Base-by-base conservation (phyloP, 2,888 invertebrate genomes). In the Spilarctia lutea region DNA sequence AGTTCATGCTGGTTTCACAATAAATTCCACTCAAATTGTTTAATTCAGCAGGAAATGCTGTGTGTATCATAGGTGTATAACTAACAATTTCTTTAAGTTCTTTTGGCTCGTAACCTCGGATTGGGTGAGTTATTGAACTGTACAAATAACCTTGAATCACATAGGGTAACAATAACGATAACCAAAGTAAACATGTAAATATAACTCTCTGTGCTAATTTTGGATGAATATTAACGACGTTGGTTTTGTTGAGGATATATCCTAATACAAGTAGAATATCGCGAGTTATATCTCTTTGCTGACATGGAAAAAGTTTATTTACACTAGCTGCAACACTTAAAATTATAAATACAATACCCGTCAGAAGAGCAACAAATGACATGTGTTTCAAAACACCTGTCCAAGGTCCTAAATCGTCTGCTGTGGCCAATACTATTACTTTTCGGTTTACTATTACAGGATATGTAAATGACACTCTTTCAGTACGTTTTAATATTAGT, bases 231-330 rank as follows among this genome's bases (percentile, higher is more conserved):
- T 82, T 77, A 18, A 35, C 76, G 3, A 83, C 67, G 30, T 45
- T 70, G 6, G 71, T 72, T 73, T 85, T 90, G 78, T 86, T 87
- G 11, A 89, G 76, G 73, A 90, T 85, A 65, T 85, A 88, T 67
- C 91, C 91, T 60, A 85, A 86, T 18, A 90, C 82, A 13, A 85
- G 73, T 48, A 91, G 73, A 42, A 87, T 60, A 30, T 86, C 81
- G 20, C 86, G 82, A 0, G 77, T 60, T 35, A 79, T 24, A 76
- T 88, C 87, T 35, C 72, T 81, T 3, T 71, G 56, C 6, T 45
- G 35, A 0, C 71, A 71, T 18, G 82, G 76, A 79, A 91, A 91
- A 73, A 89, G 73, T 27, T 79, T 77, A 16, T 87, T 74, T 1
- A 69, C 24, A 56, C 77, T 76, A 3, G 83, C 80, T 10, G 79